Base-by-base conservation (phyloP, 2,888 invertebrate genomes). In the Caenorhabditis macrosperma region DNA sequence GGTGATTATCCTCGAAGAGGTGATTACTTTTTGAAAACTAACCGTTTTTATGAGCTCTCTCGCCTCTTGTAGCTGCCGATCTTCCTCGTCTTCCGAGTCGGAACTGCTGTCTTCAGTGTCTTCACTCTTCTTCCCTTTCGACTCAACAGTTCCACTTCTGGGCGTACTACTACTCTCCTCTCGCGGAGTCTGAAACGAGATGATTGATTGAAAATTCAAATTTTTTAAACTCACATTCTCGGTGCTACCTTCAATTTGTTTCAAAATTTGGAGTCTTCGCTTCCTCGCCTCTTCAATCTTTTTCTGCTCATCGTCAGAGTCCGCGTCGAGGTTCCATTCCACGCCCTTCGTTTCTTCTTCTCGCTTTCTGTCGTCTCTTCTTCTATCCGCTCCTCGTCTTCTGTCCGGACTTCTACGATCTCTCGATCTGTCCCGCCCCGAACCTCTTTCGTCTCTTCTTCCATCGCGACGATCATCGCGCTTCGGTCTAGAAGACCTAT, bases 261-360 rank as follows among this genome's bases (percentile, higher is more conserved):
- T 59, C 48, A 83, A 9, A 3, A 87, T 57, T 33, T 79, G 69
- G 26, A 83, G 66, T 22, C 88, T 60, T 52, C 85, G 55, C 60
- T 82, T 77, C n/a, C 88, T 61, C 10, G 82, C 71, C 41, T 84
- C 86, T 63, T 85, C 87, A 26, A 88, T 88, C 55, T 84, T 85
- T 54, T 81, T 86, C 52, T 82, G 82, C 67, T 88, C 88, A 26
- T 85, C 84, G 33, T 86, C 87, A 1, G 82, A 83, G 64, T 85
- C 82, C 12, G 82, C 82, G 33, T 84, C 81, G 41, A 85, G 59
- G 46, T 80, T 80, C 86, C 86, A 86, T 54, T 86, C 83, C 3
- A 85, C 67, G 7, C 50, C 33, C 35, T 66, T 64, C 10, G 59
- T 22, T 20, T 74, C 75, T 12, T 81, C 67, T 10, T 75, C 66